Evolutionary conservation across 2,888 invertebrate genomes (phyloP).

Genomic region (Epicampocera succincta): DNA sequence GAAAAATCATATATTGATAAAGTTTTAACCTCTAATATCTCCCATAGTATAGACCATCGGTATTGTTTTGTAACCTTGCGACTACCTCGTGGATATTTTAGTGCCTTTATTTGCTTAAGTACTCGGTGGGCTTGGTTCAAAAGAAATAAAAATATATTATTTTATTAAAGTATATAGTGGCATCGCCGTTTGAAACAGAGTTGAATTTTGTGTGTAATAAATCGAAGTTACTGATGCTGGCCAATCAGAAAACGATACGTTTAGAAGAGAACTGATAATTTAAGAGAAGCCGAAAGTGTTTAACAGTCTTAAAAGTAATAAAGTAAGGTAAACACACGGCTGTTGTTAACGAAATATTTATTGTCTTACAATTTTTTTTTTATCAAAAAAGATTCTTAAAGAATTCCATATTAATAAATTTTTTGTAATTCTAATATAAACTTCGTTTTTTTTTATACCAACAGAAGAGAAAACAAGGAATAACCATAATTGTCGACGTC

Average conservation of each 20-base stretch:
- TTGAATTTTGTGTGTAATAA: background rate
- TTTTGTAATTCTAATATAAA: slow-evolving; percentile 1
- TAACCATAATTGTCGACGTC: slow-evolving; percentile 60
- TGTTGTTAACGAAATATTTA: too few relatives aligned
- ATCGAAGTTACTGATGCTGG: background rate
- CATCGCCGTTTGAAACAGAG: background rate
- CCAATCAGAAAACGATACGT: slow-evolving; percentile 68
- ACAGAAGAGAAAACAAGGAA: background rate
- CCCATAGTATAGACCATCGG: too few relatives aligned
- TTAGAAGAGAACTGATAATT: slow-evolving; percentile 50
- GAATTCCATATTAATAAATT: background rate
- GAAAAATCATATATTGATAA: too few relatives aligned
- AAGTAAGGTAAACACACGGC: slow-evolving; percentile 63
- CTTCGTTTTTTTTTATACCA: too few relatives aligned
- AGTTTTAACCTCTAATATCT: too few relatives aligned
- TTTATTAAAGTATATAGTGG: too few relatives aligned
- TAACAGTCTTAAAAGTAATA: slow-evolving; percentile 58
- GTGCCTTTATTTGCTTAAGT: too few relatives aligned
- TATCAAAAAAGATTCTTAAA: background rate
- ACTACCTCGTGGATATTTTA: too few relatives aligned
- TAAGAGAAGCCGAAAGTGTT: slow-evolving; percentile 38
- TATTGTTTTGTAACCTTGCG: too few relatives aligned
- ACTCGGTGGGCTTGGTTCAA: too few relatives aligned
- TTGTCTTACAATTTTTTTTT: too few relatives aligned
- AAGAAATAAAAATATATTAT: too few relatives aligned